A percentile compares a stretch with the other conserved stretches of the same genome.
Conservation (phyloP, 2,113 vertebrate genomes). For the Symphodus melops region DNA sequence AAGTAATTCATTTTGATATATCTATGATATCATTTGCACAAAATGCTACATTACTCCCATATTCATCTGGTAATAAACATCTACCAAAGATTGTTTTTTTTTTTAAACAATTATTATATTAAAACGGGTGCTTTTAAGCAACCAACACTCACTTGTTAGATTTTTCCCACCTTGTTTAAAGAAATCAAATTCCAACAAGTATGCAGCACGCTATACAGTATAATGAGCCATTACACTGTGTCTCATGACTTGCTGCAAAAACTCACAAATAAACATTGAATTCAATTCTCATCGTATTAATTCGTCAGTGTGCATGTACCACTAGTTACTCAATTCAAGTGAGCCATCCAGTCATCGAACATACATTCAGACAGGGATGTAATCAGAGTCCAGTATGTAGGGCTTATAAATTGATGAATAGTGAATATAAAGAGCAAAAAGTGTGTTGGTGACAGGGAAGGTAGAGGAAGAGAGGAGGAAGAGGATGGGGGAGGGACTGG, state of each 20-base stretch:
- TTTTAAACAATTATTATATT: no score
- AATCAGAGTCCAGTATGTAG: not conserved
- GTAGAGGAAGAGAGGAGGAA: conserved; percentile 67
- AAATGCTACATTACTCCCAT: no score
- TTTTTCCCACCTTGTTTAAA: not conserved
- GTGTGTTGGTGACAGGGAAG: conserved; percentile 55
- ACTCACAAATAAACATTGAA: conserved; percentile 25
- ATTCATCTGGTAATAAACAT: no score
- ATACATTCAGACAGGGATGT: conserved; percentile 1
- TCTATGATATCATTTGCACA: not conserved
- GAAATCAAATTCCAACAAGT: conserved; percentile 13
- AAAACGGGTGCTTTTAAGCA: no score
- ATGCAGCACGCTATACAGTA: not conserved
- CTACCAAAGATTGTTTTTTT: no score
- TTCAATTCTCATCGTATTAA: conserved; percentile 37
- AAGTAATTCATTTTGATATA: not conserved
- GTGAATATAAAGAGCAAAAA: conserved; percentile 44
- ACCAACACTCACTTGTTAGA: no score
- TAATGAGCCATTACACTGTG: conserved; percentile 21
- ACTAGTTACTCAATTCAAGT: not conserved
- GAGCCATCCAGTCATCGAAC: not conserved
- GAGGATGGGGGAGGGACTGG: conserved; percentile 77
- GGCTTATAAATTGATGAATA: conserved; percentile 30
- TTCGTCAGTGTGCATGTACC: conserved; percentile 16
- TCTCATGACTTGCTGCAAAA: conserved; percentile 24